Evolutionary conservation across 2,113 vertebrate species (phyloP).

Genomic region (Amazona vittata): DNA sequence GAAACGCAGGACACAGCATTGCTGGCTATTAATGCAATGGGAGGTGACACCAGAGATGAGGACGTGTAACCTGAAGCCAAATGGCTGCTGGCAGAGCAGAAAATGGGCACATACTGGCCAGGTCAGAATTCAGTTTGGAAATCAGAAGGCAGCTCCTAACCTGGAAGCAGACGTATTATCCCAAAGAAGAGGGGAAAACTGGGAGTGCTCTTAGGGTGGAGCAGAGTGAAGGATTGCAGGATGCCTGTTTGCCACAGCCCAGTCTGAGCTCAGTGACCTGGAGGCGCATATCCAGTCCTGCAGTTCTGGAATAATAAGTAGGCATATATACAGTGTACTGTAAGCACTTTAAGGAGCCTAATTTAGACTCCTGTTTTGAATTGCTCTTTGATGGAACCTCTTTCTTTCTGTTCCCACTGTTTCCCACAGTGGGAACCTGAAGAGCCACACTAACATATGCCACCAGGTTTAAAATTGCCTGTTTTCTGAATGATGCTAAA

Average conservation of each 20-base stretch:
- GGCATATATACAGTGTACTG: not conserved
- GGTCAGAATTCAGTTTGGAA: not conserved
- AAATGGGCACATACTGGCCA: not conserved
- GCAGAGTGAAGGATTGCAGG: not conserved
- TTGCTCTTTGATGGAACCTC: not conserved
- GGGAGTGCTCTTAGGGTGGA: not conserved
- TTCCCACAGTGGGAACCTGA: not conserved
- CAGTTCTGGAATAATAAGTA: not conserved
- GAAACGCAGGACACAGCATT: not conserved
- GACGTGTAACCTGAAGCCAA: not conserved
- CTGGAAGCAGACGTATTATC: not conserved
- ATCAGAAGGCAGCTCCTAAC: not conserved
- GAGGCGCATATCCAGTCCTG: not conserved
- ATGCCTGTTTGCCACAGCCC: not conserved
- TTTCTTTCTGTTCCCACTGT: not conserved
- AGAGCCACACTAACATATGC: not conserved
- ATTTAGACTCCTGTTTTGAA: not conserved
- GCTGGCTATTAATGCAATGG: not conserved
- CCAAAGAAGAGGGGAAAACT: not conserved
- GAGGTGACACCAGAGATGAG: not conserved
- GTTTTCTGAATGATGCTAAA: not conserved
- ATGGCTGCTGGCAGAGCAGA: not conserved
- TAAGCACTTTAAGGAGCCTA: not conserved
- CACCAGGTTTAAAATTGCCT: not conserved
- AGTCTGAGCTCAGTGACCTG: not conserved